phyloP scores from a whole-genome alignment of 2,113 vertebrate species.

The Chitala chitala region DNA sequence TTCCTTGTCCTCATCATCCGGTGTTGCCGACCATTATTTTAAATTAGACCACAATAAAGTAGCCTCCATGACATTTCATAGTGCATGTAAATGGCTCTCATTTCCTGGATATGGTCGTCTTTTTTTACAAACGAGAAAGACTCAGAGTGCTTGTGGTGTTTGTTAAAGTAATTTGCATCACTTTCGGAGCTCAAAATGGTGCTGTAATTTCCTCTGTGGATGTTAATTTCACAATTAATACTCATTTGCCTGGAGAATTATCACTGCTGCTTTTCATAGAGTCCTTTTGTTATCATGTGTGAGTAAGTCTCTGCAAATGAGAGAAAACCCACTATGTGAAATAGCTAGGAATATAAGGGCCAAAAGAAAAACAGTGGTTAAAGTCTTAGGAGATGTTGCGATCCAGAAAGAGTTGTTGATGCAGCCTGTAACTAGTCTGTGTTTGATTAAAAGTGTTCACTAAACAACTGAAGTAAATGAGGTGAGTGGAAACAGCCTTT shows the following conservation, averaged over 20 bases:
- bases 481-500: neutral
- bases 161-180: neutral
- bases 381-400: too few relatives aligned
- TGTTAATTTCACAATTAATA: neutral
- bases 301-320: too few relatives aligned
- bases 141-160: neutral
- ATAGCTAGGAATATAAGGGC: too few relatives aligned
- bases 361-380: too few relatives aligned
- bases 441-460: too few relatives aligned
- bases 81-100: constrained; percentile 23
- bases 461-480: neutral
- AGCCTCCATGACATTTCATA: constrained; percentile 35
- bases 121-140: neutral
- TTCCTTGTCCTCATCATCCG: constrained; percentile 31
- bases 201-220: neutral
- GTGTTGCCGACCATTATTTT: constrained; percentile 50
- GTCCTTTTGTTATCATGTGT: too few relatives aligned
- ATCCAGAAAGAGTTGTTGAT: too few relatives aligned
- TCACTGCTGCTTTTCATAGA: neutral
- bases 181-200: neutral
- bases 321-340: too few relatives aligned
- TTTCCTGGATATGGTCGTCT: neutral
- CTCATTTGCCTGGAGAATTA: neutral
- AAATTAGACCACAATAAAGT: constrained; percentile 41
- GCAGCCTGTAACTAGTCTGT: too few relatives aligned